phyloP scores from a whole-genome alignment of 2,113 vertebrate species.

The Tiliqua scincoides region DNA sequence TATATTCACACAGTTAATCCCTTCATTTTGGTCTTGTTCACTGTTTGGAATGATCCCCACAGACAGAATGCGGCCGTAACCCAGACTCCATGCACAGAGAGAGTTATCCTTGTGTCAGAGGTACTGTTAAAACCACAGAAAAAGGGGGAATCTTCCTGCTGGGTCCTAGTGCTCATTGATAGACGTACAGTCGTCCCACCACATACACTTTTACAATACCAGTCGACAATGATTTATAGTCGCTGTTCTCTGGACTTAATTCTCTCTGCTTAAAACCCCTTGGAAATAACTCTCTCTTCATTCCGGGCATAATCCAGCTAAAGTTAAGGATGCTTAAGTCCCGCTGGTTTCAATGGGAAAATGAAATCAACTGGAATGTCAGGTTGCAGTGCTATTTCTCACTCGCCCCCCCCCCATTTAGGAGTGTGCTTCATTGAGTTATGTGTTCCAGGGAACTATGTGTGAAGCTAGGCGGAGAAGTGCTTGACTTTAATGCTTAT shows the following conservation, averaged over 20 bases:
- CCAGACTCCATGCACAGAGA: conserved; percentile 69
- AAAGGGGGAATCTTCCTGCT: conserved; percentile 61
- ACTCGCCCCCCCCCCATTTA: too few relatives aligned
- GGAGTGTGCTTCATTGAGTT: neutral
- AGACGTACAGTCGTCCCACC: neutral
- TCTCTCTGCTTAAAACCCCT: neutral
- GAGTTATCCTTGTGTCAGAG: conserved; percentile 72
- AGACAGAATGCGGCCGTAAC: conserved; percentile 73
- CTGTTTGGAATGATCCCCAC: conserved; percentile 64
- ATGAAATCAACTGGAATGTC: too few relatives aligned
- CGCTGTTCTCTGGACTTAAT: neutral
- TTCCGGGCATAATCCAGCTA: neutral
- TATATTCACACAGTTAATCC: conserved; percentile 72
- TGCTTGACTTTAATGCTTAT: neutral
- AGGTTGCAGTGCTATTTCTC: too few relatives aligned
- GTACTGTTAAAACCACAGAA: conserved; percentile 66
- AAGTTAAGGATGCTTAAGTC: neutral
- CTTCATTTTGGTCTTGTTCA: conserved; percentile 64
- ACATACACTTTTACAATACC: neutral
- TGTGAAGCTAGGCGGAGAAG: neutral
- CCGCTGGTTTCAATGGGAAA: neutral
- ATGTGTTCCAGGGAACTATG: neutral
- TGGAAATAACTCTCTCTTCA: neutral
- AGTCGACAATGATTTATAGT: neutral
- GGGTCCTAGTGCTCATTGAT: conserved; percentile 80